Base-by-base conservation (phyloP, 1,140 invertebrate species). In the Asobara japonica region DNA sequence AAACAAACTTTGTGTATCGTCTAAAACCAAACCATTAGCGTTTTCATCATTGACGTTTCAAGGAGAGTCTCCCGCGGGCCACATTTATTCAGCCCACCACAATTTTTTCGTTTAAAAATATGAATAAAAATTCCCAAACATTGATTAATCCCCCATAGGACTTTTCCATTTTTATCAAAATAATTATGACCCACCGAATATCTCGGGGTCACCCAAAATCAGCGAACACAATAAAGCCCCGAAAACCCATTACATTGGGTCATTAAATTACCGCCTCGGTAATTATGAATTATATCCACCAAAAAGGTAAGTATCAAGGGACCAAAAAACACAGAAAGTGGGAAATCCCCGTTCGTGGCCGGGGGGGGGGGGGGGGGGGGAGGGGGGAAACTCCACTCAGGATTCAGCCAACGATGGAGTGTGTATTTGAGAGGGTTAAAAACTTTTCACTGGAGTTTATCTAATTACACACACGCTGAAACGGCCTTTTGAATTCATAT, bases 261-360 rank as follows among this genome's bases (percentile, higher is more conserved):
- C 51, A 56, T 56, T 56, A 56, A 56, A 56, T 56, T 56, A 56
- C 51, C 51, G 22, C 51, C 20, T 22, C 0, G 20, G 16, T 56
- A 56, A 56, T 56, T 56, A 56, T 56, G 51, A 56, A 56, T 56
- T 56, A 56, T 56, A 56, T 25, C 22, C 22, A 27, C 20, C 41
- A 25, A 56, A 56, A 56, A 56, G 51, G 51, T 22, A 51, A 51
- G 45, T 25, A 27, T 18, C 22, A 25, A 56, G 51, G 51, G 51
- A 56, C 22, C 20, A 56, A 51, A 56, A 56, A 56, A 56, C 45
- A 16, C n/a, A 51, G 45, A 18, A 27, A 25, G 4, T 6, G 20
- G 18, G 51, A 22, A 11, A 56, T n/a, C n/a, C 22, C 4, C 20
- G 51, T 56, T 56, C 51, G 20, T n/a, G n/a, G n/a, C n/a, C n/a